phyloP scores from a whole-genome alignment of 1,140 invertebrate genomes.

The Pissodes strobi region DNA sequence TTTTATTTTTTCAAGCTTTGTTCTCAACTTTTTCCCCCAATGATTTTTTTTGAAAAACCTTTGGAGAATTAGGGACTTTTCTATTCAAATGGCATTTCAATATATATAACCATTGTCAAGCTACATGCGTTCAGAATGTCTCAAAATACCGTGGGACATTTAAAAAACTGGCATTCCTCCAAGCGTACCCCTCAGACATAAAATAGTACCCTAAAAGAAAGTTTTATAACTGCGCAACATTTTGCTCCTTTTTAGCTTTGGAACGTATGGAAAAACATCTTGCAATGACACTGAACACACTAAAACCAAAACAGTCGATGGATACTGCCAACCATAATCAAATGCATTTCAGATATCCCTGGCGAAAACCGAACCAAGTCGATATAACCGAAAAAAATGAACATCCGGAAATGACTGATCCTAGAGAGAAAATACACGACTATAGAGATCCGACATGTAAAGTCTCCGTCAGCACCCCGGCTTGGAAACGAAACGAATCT shows the following conservation, averaged over 20 bases:
- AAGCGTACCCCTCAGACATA: no score
- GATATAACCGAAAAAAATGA: conserved; percentile 17
- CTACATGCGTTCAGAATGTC: no score
- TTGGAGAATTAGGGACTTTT: no score
- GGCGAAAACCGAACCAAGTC: background rate
- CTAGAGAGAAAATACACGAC: background rate
- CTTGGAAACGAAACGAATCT: background rate
- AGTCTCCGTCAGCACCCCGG: background rate
- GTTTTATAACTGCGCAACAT: background rate
- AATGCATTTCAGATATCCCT: conserved; percentile 17
- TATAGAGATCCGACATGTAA: background rate
- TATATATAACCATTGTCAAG: no score
- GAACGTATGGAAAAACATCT: conserved; percentile 31
- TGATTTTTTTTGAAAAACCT: no score
- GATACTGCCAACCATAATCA: no score
- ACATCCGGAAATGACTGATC: background rate
- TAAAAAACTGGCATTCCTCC: background rate
- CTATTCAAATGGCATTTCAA: no score
- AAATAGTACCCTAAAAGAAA: no score
- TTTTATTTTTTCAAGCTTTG: no score
- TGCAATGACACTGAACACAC: background rate
- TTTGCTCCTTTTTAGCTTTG: conserved; percentile 22
- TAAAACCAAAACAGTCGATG: background rate
- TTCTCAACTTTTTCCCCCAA: no score
- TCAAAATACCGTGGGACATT: background rate